Evolutionary conservation across 2,113 vertebrate genomes (phyloP).

Genomic region (Tapirus terrestris): DNA sequence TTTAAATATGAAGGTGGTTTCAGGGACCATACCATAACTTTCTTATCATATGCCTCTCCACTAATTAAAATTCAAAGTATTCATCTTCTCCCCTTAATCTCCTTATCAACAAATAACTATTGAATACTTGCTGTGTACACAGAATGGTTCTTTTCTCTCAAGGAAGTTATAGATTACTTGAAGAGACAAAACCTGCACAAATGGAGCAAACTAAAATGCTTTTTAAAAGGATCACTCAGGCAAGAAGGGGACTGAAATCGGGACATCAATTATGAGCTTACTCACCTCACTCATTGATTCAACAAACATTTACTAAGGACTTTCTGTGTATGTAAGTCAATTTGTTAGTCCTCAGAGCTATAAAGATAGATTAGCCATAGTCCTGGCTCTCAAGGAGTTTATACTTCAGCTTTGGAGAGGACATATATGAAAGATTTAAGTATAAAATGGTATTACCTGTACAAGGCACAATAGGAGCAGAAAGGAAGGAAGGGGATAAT

Average conservation of each 20-base stretch:
- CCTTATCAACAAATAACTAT: neutral
- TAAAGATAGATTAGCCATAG: neutral
- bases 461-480: neutral
- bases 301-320: neutral
- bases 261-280: neutral
- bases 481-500: neutral
- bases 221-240: neutral
- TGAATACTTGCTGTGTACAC: neutral
- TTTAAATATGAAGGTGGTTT: neutral
- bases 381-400: neutral
- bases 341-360: neutral
- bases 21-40: neutral
- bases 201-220: neutral
- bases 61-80: neutral
- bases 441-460: neutral
- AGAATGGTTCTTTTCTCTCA: conserved; percentile 26
- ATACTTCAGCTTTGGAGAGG: neutral
- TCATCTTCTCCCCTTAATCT: conserved; percentile 4
- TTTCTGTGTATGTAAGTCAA: neutral
- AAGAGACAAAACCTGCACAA: neutral
- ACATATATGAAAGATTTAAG: neutral
- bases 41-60: neutral
- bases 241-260: neutral
- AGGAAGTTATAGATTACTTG: neutral
- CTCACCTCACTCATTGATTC: neutral